Conservation (phyloP, 2,113 vertebrate species). For the Sander lucioperca region DNA sequence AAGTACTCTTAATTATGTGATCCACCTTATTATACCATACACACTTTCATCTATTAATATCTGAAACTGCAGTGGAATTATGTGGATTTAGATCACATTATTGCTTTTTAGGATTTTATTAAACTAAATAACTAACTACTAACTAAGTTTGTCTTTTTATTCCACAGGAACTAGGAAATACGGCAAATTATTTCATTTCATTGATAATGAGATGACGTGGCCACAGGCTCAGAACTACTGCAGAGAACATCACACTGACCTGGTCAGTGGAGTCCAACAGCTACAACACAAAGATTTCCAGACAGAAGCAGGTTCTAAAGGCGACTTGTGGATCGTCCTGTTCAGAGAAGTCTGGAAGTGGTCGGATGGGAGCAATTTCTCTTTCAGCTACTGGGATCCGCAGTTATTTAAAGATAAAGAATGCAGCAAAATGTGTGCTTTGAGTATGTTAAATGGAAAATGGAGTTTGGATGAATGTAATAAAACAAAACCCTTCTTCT, state of each 20-base stretch:
- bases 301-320: fast-evolving
- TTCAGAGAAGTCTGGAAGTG: conserved; percentile 16
- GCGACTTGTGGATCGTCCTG: background rate
- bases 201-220: fast-evolving
- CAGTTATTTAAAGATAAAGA: fast-evolving
- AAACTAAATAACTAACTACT: background rate
- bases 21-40: background rate
- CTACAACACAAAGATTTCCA: fast-evolving
- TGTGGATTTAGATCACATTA: no score
- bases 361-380: background rate
- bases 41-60: background rate
- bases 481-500: conserved; percentile 25
- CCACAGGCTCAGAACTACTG: background rate
- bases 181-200: background rate
- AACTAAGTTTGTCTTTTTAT: background rate
- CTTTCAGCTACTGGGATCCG: conserved; percentile 21
- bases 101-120: background rate
- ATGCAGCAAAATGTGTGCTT: fast-evolving
- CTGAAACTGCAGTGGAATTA: background rate
- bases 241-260: conserved; percentile 27
- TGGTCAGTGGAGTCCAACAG: conserved; percentile 34
- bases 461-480: fast-evolving
- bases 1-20: background rate
- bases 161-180: background rate
- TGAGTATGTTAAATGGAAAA: background rate